These are phyloP conservation scores for Chrysomallon squamiferum DNA, from an alignment of 1,140 invertebrate genomes.

Conservation along the genomic window DNA sequence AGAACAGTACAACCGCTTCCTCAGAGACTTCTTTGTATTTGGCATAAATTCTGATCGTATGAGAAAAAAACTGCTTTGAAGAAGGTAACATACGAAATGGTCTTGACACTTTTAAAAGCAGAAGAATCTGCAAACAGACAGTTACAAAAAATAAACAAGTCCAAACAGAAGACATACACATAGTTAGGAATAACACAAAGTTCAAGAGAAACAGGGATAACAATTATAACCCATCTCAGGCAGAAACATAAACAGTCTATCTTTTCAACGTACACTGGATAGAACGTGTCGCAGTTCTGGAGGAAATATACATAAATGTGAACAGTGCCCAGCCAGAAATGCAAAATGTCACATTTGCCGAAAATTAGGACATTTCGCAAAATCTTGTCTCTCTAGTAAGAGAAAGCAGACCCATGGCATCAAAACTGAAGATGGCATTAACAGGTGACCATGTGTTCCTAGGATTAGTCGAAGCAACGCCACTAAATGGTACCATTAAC, in stretches of 20 bases:
- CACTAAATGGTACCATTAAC: too few relatives aligned
- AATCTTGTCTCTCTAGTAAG: not conserved
- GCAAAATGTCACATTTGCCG: not conserved
- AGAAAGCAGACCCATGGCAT: not conserved
- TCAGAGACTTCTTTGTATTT: not conserved
- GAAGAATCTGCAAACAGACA: slow-evolving; percentile 6
- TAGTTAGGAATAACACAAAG: not conserved
- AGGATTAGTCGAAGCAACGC: too few relatives aligned
- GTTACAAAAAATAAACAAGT: not conserved
- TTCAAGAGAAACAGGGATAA: not conserved
- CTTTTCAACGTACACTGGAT: not conserved
- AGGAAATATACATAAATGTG: not conserved
- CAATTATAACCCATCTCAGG: not conserved
- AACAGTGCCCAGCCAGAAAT: slow-evolving; percentile 3
- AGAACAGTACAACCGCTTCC: not conserved
- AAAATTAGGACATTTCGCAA: not conserved
- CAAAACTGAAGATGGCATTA: too few relatives aligned
- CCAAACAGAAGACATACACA: not conserved
- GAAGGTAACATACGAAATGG: not conserved
- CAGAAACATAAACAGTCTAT: not conserved
- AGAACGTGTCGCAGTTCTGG: not conserved
- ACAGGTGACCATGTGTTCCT: too few relatives aligned
- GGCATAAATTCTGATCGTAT: slow-evolving; percentile 3
- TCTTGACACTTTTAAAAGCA: not conserved
- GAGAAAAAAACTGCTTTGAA: slow-evolving; percentile 1